Conservation (phyloP, 2,888 invertebrate genomes). For the Athetis lepigone region DNA sequence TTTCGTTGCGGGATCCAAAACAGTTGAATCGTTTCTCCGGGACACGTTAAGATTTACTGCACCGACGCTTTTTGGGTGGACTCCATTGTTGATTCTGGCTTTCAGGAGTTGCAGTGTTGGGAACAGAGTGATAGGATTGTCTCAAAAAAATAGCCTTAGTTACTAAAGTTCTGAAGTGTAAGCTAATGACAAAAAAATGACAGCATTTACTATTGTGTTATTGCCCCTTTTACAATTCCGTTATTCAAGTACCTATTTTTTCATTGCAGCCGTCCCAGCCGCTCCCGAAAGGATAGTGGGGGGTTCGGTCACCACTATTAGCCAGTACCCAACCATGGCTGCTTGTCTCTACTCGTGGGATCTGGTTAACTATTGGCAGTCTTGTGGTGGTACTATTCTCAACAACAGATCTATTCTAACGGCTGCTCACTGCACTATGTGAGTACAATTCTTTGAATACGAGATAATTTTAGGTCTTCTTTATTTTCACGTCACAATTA, state of each 20-base stretch:
- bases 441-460: background rate
- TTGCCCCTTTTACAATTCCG: background rate
- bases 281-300: conserved; percentile 68
- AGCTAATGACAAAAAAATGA: too few species aligned
- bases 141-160: background rate
- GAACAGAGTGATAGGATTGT: too few species aligned
- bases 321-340: conserved; percentile 61
- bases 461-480: too few species aligned
- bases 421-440: conserved; percentile 69
- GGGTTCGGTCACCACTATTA: conserved; percentile 64
- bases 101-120: too few species aligned
- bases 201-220: background rate
- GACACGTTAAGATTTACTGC: too few species aligned
- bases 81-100: too few species aligned
- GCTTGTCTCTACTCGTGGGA: conserved; percentile 54
- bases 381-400: conserved; percentile 67
- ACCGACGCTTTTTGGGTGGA: too few species aligned
- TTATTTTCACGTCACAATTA: too few species aligned
- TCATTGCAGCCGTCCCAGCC: conserved; percentile 53
- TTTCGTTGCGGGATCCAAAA: too few species aligned
- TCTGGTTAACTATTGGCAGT: conserved; percentile 47
- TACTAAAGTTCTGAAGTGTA: too few species aligned
- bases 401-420: conserved; percentile 68
- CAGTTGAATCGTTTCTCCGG: too few species aligned
- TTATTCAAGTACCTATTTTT: background rate